Evolutionary conservation across 2,888 invertebrate genomes (phyloP).

Genomic region (Saturnia japonica): DNA sequence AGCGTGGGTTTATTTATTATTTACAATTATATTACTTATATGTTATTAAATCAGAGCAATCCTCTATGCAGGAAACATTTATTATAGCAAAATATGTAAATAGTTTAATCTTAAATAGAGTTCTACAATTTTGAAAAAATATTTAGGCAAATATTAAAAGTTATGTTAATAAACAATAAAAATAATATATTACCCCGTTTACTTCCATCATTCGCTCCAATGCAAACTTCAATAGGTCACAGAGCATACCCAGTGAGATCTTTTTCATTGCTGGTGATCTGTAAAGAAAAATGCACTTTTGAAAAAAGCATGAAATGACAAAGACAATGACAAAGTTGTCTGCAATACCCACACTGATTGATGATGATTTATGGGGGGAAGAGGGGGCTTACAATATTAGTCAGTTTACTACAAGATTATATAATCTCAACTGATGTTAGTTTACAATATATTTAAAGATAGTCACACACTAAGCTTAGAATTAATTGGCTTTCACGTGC

Average conservation of each 20-base stretch:
- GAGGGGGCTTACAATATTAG: no score
- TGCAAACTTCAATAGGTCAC: conserved; percentile 89
- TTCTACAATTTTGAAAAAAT: not conserved
- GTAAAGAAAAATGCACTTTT: conserved; percentile 41
- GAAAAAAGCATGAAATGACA: conserved; percentile 5
- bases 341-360: not conserved
- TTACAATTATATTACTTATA: not conserved
- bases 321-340: not conserved
- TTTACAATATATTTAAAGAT: no score
- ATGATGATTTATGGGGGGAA: no score
- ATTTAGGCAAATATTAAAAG: not conserved
- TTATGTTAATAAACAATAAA: not conserved
- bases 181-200: conserved; percentile 85
- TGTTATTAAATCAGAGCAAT: not conserved
- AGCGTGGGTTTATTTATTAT: no score
- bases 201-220: conserved; percentile 90
- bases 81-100: not conserved
- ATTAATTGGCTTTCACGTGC: no score
- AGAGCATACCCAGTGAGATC: conserved; percentile 87
- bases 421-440: no score
- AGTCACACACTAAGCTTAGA: no score
- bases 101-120: not conserved
- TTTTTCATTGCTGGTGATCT: conserved; percentile 87
- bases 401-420: no score
- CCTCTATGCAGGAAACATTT: not conserved